Base-by-base conservation (phyloP, 2,888 invertebrate genomes). In the Oxyteleia sp. region DNA sequence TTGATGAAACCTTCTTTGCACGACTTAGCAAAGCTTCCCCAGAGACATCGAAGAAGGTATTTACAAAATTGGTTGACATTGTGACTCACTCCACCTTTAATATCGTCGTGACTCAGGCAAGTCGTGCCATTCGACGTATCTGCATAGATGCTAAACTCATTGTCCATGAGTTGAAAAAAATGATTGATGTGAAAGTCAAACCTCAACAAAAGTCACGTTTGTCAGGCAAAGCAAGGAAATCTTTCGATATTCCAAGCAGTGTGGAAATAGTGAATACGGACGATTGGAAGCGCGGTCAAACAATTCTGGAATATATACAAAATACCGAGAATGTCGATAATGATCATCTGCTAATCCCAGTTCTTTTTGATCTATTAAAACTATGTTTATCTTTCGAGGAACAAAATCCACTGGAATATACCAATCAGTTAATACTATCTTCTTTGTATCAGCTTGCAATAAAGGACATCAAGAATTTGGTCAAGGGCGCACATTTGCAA, bases 381-480 rank as follows among this genome's bases (percentile, higher is more conserved):
- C 96, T 95, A 93, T 97, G 98, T 86, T 93, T 98, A 43, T 95
- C 96, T 82, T 96, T 97, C 87, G 98, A 98, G 89, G 96, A 97
- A 85, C 97, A 97, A 89, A 95, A 96, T 0, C 95, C 96, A 15
- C 95, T 97, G 0, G 98, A 99, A 91, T 99, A 99, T 91, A 95
- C 97, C 0, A 98, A 98, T 92, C 98, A 99, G 90, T 94, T 99
- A 13, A 94, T 98, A 16, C 94, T 99, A 0, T 96, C 97, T 0
- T 95, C 96, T 0, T 94, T 98, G 29, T 94, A 97, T 91, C 95
- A 96, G 68, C 64, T 93, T 4, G 84, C 88, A 1, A 85, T 38
- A 0, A 91, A 90, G 11, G 78, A 85, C 0, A 43, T 88, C 7
- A 74, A 82, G 1, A 18, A 85, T 20, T 84, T 89, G 0, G 89